phyloP scores from a whole-genome alignment of 2,113 vertebrate genomes.

The Ellobius talpinus region DNA sequence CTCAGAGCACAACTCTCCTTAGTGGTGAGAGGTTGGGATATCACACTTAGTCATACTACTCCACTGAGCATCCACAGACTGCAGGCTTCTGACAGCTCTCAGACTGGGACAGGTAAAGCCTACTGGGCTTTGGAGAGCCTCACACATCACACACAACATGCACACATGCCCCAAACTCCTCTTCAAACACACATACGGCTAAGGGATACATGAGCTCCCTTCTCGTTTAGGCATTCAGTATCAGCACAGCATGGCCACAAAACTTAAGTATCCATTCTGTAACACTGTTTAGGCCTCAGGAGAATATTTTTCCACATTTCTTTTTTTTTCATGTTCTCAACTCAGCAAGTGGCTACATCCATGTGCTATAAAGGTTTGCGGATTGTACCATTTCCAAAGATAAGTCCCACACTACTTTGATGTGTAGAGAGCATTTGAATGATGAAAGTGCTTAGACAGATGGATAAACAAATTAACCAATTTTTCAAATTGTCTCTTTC shows the following conservation, averaged over 20 bases:
- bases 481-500: slow-evolving; percentile 38
- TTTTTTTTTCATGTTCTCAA: neutral
- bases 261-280: neutral
- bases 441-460: slow-evolving; percentile 3
- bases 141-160: neutral
- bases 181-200: neutral
- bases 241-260: neutral
- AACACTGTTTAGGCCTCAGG: neutral
- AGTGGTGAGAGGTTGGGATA: neutral
- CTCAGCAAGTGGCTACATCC: neutral
- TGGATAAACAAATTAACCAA: slow-evolving; percentile 28
- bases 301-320: neutral
- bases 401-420: slow-evolving; percentile 16
- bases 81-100: neutral
- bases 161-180: neutral
- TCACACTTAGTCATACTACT: neutral
- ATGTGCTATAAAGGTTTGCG: neutral
- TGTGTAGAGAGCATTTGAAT: slow-evolving; percentile 1
- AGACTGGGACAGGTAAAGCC: neutral
- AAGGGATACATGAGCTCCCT: neutral
- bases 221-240: neutral
- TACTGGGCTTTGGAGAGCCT: neutral
- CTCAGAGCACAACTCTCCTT: neutral
- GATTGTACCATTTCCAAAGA: neutral
- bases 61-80: neutral